phyloP scores from a whole-genome alignment of 2,888 invertebrate genomes.

The Lathronympha strigana region DNA sequence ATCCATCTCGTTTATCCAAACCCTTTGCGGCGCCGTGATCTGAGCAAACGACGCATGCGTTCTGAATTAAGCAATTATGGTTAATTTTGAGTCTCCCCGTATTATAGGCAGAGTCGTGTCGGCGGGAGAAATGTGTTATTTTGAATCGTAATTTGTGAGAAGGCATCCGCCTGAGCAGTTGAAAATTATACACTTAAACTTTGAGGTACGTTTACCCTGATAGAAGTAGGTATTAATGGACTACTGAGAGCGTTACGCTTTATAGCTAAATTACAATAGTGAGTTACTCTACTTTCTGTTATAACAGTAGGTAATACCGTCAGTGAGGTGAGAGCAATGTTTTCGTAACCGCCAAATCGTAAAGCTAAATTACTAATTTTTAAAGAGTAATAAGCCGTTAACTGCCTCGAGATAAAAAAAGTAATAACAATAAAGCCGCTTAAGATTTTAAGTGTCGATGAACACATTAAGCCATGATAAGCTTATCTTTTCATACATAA shows the following conservation, averaged over 20 bases:
- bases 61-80: constrained; percentile 84
- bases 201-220: constrained; percentile 65
- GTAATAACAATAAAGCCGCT: constrained; percentile 14
- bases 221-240: constrained; percentile 55
- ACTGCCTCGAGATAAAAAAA: not conserved
- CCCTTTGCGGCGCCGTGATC: constrained; percentile 65
- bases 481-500: constrained; percentile 11
- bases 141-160: constrained; percentile 83
- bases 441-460: constrained; percentile 15
- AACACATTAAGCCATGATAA: constrained; percentile 12
- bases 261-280: constrained; percentile 43
- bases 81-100: constrained; percentile 81
- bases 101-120: constrained; percentile 73
- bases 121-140: constrained; percentile 80
- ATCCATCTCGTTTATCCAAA: constrained; percentile 55
- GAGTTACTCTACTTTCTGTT: constrained; percentile 29
- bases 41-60: constrained; percentile 71
- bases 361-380: constrained; percentile 16
- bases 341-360: constrained; percentile 20
- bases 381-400: not conserved
- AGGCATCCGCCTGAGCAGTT: constrained; percentile 81
- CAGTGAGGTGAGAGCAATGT: constrained; percentile 9
- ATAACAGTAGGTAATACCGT: constrained; percentile 33
- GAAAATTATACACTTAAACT: constrained; percentile 75
- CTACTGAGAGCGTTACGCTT: constrained; percentile 56